Conservation (phyloP, 2,888 invertebrate species). For the Drosophila acutilabella region DNA sequence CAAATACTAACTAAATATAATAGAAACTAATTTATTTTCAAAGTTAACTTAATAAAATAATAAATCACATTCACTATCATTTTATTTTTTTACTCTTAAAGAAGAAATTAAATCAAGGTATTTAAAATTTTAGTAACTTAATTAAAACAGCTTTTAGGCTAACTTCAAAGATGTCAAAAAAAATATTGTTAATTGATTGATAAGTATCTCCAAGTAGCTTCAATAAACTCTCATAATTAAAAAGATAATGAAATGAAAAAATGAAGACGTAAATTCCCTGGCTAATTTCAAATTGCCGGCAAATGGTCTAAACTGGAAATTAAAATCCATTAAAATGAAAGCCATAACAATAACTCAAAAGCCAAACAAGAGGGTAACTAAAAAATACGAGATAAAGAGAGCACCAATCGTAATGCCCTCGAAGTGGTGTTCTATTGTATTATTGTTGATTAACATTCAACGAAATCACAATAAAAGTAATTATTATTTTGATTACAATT, state of each 20-base stretch:
- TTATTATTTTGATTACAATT: slow-evolving; percentile 79
- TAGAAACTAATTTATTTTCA: too few relatives aligned
- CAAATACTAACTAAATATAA: too few relatives aligned
- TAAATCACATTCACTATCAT: too few relatives aligned
- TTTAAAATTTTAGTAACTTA: too few relatives aligned
- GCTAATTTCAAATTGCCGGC: slow-evolving; percentile 21
- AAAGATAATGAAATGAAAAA: slow-evolving; percentile 13
- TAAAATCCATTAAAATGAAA: slow-evolving; percentile 62
- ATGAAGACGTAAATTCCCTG: neutral
- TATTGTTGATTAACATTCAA: slow-evolving; percentile 62
- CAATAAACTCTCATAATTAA: slow-evolving; percentile 10
- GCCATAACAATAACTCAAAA: slow-evolving; percentile 63
- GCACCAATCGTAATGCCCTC: neutral
- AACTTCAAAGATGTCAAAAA: neutral
- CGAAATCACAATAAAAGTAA: slow-evolving; percentile 71
- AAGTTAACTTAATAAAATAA: too few relatives aligned
- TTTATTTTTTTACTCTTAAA: too few relatives aligned
- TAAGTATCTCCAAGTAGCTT: slow-evolving; percentile 4
- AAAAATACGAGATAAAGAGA: neutral
- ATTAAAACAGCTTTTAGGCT: neutral
- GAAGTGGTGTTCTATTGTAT: slow-evolving; percentile 17
- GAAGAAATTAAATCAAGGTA: too few relatives aligned
- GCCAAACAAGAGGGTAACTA: slow-evolving; percentile 18
- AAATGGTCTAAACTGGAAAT: slow-evolving; percentile 51
- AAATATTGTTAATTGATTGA: neutral